Conservation (phyloP, 1,140 invertebrate species). For the Chrysoperla carnea region DNA sequence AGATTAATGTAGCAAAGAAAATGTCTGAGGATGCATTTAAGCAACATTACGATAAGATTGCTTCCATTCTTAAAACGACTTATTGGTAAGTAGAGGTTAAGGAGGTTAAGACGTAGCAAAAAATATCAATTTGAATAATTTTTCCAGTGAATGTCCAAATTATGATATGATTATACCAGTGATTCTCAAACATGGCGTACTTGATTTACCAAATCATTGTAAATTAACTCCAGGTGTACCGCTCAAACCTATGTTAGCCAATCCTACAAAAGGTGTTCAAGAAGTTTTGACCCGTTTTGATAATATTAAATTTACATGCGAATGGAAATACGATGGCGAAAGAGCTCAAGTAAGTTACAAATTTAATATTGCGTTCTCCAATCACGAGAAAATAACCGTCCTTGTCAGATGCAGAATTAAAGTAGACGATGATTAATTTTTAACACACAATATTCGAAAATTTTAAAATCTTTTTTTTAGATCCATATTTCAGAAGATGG, state of each 20-base stretch:
- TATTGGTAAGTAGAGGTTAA: slow-evolving; percentile 62
- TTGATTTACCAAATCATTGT: slow-evolving; percentile 63
- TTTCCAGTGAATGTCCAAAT: slow-evolving; percentile 83
- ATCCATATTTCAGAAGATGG: slow-evolving; percentile 58
- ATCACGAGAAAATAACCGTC: too few species aligned
- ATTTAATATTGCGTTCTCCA: too few species aligned
- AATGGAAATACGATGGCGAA: slow-evolving; percentile 99
- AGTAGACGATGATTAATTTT: too few species aligned
- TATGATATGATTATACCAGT: slow-evolving; percentile 77
- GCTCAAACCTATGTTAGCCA: slow-evolving; percentile 96
- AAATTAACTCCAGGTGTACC: slow-evolving; percentile 86
- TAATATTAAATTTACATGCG: slow-evolving; percentile 85
- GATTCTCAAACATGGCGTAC: slow-evolving; percentile 63
- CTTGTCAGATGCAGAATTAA: too few species aligned
- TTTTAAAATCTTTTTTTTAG: slow-evolving; percentile 19
- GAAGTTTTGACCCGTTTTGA: slow-evolving; percentile 90
- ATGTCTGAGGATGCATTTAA: slow-evolving; percentile 57
- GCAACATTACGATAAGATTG: slow-evolving; percentile 55
- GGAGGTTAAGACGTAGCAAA: too few species aligned
- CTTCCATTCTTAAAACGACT: slow-evolving; percentile 75
- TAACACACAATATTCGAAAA: too few species aligned
- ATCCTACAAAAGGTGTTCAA: slow-evolving; percentile 84
- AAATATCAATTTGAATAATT: slow-evolving; percentile 4
- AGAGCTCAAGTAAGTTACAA: slow-evolving; percentile 62
- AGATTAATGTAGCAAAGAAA: slow-evolving; percentile 39